Percentiles rank a stretch among this genome's conserved stretches.
Evolutionary conservation across 2,113 vertebrate species (phyloP).

Genomic region (Prietella phreatophila): DNA sequence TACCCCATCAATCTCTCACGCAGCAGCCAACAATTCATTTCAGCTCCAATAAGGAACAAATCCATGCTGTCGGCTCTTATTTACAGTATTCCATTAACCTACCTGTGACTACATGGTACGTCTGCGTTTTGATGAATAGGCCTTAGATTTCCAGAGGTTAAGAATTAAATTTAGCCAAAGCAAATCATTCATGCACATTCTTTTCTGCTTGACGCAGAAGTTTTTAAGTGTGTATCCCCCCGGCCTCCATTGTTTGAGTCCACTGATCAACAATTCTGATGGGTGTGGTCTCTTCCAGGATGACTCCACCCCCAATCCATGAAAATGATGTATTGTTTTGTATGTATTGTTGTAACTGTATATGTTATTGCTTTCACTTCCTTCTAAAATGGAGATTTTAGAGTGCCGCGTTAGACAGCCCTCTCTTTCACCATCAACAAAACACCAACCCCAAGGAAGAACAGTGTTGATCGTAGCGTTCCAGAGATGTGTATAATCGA

Average conservation of each 20-base stretch:
- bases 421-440: not conserved
- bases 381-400: not conserved
- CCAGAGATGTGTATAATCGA: not conserved
- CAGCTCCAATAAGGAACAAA: conserved; percentile 15
- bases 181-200: conserved; percentile 18
- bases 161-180: conserved; percentile 34
- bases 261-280: not conserved
- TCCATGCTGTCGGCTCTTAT: conserved; percentile 49
- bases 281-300: not conserved
- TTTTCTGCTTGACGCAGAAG: not conserved
- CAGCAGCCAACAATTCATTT: conserved; percentile 24
- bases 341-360: no score
- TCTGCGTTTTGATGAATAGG: conserved; percentile 49
- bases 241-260: not conserved
- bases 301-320: not conserved
- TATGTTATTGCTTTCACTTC: not conserved
- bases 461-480: not conserved
- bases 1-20: not conserved
- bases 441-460: not conserved
- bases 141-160: conserved; percentile 40
- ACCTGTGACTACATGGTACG: not conserved
- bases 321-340: not conserved
- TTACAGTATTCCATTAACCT: conserved; percentile 56
- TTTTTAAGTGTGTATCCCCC: no score
- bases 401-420: not conserved